Percentiles rank a stretch among this genome's conserved stretches.
These are phyloP conservation scores for Atrina japonica DNA, from an alignment of 2,888 invertebrate species.

Conservation along the genomic window DNA sequence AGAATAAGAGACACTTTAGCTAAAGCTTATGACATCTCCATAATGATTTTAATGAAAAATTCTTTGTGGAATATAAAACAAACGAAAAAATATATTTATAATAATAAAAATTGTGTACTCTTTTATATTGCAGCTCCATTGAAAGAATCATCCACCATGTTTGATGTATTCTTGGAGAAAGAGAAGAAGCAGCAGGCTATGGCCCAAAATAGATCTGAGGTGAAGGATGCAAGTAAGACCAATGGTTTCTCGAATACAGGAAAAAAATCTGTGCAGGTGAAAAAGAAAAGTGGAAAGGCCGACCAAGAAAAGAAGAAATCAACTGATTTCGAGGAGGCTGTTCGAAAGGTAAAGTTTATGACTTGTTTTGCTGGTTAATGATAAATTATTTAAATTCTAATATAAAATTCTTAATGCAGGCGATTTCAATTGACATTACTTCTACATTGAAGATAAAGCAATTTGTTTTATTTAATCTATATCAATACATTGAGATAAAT, in stretches of 20 bases:
- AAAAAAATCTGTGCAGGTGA: conserved; percentile 41
- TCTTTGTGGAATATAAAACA: neutral
- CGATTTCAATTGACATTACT: too few species aligned
- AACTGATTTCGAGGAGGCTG: conserved; percentile 58
- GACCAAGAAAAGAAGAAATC: conserved; percentile 56
- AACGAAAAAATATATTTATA: too few species aligned
- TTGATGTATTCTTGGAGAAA: conserved; percentile 75
- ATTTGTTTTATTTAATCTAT: too few species aligned
- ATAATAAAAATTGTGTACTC: neutral
- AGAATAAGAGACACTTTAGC: too few species aligned
- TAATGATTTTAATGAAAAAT: too few species aligned
- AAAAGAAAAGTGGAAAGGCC: conserved; percentile 55
- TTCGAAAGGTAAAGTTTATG: conserved; percentile 53
- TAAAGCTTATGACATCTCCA: too few species aligned
- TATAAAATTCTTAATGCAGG: too few species aligned
- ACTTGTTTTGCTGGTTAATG: too few species aligned
- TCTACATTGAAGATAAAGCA: too few species aligned
- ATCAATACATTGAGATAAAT: too few species aligned
- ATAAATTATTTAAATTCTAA: too few species aligned
- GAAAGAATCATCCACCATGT: conserved; percentile 76
- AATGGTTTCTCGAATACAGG: conserved; percentile 22
- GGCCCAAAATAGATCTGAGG: conserved; percentile 17
- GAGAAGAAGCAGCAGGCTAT: conserved; percentile 43
- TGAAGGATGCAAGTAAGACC: conserved; percentile 14
- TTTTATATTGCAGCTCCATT: conserved; percentile 71